Evolutionary conservation across 2,888 invertebrate genomes (phyloP), one percentile per base, ranked within the genome.

Genomic region (Mythimna impura): DNA sequence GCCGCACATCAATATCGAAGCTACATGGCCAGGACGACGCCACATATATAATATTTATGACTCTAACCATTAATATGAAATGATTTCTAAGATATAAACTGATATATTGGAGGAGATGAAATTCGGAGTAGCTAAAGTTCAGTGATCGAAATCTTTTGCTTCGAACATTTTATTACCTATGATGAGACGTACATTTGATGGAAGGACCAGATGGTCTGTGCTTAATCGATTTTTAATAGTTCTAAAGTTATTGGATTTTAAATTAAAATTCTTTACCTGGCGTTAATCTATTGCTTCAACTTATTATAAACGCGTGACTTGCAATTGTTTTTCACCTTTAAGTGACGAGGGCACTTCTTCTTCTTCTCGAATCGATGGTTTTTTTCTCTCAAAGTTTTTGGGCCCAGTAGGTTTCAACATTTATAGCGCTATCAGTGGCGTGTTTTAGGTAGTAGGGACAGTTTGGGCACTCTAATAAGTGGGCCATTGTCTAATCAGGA

Each of bases 21-120:
- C 36, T 55, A 57, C 43, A 74, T 20, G 30, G 62, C 63, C 40
- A 66, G 43, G 57, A 5, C 66, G 76, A 76, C 70, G 71, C 58
- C 62, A 76, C 63, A 63, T 54, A 71, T 78, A 66, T 72, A 82
- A 82, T 80, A 84, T 83, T 83, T 82, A 84, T 84, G 73, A 61
- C 73, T 60, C 10, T 17, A 22, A 34, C 70, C 72, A 85, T 85
- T 76, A 79, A 71, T 80, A 79, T 76, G 57, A 57, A 82, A 71
- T 76, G 67, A 84, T 68, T 67, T 83, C 71, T 58, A 60, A 76
- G 69, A 70, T 70, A 36, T 71, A 75, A 71, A 67, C 34, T 55
- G 66, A 73, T 55, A 58, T 64, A 52, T 70, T 30, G 30, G n/a
- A 69, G 57, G 14, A 57, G 54, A 66, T 81, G 34, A 58, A 14